Evolutionary conservation across 2,797 vertebrate genomes (phyloP), one percentile per base, ranked within the genome.

Genomic region (Pempheris klunzingeri): DNA sequence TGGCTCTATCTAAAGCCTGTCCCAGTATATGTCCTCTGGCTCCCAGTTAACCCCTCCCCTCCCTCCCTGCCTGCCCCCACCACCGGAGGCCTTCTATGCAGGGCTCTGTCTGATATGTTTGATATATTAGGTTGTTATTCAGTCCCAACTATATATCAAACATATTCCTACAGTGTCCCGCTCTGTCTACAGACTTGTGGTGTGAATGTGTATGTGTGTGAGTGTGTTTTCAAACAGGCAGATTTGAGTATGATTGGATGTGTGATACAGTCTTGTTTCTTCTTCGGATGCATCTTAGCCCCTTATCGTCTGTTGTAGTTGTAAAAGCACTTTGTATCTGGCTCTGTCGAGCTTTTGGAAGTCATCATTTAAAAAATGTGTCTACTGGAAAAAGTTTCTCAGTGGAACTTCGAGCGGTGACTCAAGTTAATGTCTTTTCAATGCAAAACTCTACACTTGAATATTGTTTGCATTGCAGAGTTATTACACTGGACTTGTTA

Each of bases 111-210:
- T 99, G 98, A 99, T 99, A 99, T 99, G 98, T 99, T 99, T 99
- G 98, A 99, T 99, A 99, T 99, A 99, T 99, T 99, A 99, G 98
- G 97, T 99, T 99, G 98, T 99, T 97, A 97, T 97, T 99, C 97
- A 96, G 96, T 97, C 97, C 90, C 98, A 99, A 99, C 98, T 99
- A 99, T 99, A 98, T 99, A 99, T 99, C 97, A 99, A 99, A 98
- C 98, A 99, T 99, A 99, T 99, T 99, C 97, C 97, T 99, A 99
- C 97, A 98, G 98, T 97, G 98, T 97, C 96, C 96, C 95, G 97
- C 96, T 95, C 97, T 97, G 95, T 98, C 97, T 97, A 96, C 98
- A 96, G 96, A 94, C 82, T 82, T 94, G 90, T 94, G 88, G 76
- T 83, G 55, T 93, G 87, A 82, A 62, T 88, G 86, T 88, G 78